phyloP scores from a whole-genome alignment of 2,888 invertebrate genomes.

The Nephrotoma appendiculata region DNA sequence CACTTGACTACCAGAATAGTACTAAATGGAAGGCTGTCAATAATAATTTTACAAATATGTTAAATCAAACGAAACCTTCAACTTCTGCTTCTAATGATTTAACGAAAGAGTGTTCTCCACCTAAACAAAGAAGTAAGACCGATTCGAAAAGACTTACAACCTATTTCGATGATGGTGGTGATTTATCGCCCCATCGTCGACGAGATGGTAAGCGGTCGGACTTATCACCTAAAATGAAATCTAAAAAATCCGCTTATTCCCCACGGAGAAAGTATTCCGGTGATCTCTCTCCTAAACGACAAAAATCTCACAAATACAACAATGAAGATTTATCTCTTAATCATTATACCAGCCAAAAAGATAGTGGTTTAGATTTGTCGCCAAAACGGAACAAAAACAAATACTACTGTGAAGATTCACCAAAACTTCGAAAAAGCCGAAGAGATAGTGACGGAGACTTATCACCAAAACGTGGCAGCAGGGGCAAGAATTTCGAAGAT shows the following conservation, averaged over 20 bases:
- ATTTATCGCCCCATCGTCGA: background rate
- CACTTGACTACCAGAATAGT: slow-evolving; percentile 14
- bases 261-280: background rate
- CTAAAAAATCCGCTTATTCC: background rate
- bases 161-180: background rate
- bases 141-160: background rate
- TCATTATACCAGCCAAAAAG: background rate
- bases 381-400: slow-evolving; percentile 6
- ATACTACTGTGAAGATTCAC: slow-evolving; percentile 22
- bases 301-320: background rate
- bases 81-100: background rate
- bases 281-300: background rate
- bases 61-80: background rate
- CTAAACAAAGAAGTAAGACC: background rate
- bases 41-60: slow-evolving; percentile 6
- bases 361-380: background rate
- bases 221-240: background rate
- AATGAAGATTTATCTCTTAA: background rate
- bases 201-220: background rate
- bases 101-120: slow-evolving; percentile 12
- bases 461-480: background rate
- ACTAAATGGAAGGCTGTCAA: slow-evolving; percentile 23
- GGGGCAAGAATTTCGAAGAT: background rate
- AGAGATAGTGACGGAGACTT: background rate
- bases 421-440: slow-evolving; percentile 19